These are phyloP conservation scores for Copsychus sechellarum DNA, from an alignment of 2,113 vertebrate species.

Conservation along the genomic window DNA sequence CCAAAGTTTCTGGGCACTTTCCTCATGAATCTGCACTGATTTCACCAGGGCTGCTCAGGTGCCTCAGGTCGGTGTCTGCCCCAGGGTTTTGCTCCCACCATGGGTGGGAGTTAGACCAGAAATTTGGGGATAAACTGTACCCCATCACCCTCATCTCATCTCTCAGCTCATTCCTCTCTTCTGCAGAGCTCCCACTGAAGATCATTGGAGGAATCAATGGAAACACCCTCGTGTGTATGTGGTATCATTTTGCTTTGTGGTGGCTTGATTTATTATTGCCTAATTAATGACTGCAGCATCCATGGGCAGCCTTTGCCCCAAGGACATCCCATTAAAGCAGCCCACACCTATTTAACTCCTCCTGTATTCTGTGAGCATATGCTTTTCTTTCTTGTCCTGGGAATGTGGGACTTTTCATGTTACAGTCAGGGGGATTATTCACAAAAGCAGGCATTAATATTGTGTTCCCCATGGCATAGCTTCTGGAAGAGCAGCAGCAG, in stretches of 20 bases:
- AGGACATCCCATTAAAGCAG: neutral
- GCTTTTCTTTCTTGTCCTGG: neutral
- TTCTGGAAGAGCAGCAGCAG: neutral
- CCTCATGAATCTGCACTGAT: neutral
- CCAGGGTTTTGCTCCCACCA: neutral
- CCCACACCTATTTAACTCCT: neutral
- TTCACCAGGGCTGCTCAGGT: neutral
- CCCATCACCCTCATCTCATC: fast-evolving
- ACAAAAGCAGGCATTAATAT: neutral
- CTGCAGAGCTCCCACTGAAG: neutral
- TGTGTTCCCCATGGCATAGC: neutral
- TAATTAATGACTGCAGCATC: neutral
- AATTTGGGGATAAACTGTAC: neutral
- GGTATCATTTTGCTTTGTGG: neutral
- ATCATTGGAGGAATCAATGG: neutral
- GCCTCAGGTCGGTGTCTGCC: neutral
- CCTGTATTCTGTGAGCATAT: neutral
- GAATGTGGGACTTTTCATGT: neutral
- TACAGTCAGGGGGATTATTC: neutral
- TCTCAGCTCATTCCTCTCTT: neutral
- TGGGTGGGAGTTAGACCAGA: neutral
- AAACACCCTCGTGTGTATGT: too few relatives aligned
- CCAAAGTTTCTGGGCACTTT: neutral
- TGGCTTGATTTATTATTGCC: neutral
- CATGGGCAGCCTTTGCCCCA: neutral